Conservation (phyloP, 1,140 invertebrate genomes). For the Zaprionus ornatus region DNA sequence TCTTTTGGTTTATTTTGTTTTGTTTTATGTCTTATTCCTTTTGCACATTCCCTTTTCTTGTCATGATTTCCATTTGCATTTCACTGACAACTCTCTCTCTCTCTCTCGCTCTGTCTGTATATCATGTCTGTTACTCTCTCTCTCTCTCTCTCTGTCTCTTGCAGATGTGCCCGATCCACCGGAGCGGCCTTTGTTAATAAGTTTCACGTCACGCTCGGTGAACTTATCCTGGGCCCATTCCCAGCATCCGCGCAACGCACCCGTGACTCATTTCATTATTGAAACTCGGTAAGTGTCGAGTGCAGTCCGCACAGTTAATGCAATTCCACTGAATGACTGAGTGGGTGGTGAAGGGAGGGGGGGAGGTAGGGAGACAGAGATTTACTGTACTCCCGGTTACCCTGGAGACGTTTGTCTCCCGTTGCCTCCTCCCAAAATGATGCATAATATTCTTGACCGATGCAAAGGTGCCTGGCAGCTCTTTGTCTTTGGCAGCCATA, state of each 20-base stretch:
- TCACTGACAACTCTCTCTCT: constrained; percentile 55
- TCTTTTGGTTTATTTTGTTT: constrained; percentile 25
- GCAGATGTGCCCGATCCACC: constrained; percentile 89
- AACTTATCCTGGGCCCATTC: constrained; percentile 91
- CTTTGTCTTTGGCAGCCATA: no score
- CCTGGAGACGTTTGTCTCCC: no score
- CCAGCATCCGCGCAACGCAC: constrained; percentile 88
- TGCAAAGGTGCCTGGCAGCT: no score
- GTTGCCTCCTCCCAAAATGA: background rate
- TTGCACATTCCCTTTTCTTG: constrained; percentile 43
- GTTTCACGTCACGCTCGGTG: constrained; percentile 89
- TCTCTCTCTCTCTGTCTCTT: constrained; percentile 20
- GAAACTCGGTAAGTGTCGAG: constrained; percentile 87
- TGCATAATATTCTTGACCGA: background rate
- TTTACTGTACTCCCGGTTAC: no score
- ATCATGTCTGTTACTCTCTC: background rate
- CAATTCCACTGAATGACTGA: background rate
- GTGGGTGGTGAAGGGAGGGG: background rate
- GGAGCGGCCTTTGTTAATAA: constrained; percentile 88
- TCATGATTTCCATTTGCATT: constrained; percentile 70
- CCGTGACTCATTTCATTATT: constrained; percentile 90
- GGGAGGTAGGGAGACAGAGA: constrained; percentile 14
- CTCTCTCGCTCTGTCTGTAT: background rate
- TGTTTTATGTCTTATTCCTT: constrained; percentile 30
- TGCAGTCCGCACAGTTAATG: background rate